Conservation (phyloP, 2,888 invertebrate species). For the Gandaritis pyraliata region DNA sequence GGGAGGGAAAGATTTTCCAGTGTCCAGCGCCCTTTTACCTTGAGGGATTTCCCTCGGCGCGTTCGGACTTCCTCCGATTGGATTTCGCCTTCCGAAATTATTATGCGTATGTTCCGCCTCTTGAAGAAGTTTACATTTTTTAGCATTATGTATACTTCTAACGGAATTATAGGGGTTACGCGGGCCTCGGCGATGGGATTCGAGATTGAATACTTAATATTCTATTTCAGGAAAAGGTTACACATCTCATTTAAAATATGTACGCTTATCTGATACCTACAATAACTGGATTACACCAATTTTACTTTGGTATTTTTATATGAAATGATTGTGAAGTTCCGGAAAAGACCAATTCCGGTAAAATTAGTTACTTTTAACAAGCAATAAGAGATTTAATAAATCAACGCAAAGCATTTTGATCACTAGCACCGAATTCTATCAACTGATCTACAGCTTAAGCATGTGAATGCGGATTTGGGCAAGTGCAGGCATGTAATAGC, state of each 20-base stretch:
- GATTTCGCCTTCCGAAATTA: slow-evolving; percentile 77
- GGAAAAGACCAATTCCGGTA: not conserved
- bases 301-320: slow-evolving; percentile 22
- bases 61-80: slow-evolving; percentile 66
- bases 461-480: slow-evolving; percentile 39
- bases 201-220: slow-evolving; percentile 53
- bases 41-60: slow-evolving; percentile 74
- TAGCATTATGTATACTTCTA: slow-evolving; percentile 42
- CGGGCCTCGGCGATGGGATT: slow-evolving; percentile 48
- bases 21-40: slow-evolving; percentile 80
- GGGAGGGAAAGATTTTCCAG: slow-evolving; percentile 77
- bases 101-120: slow-evolving; percentile 71
- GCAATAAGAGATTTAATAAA: not conserved
- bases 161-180: slow-evolving; percentile 51
- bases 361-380: not conserved
- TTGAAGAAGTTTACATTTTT: slow-evolving; percentile 64
- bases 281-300: slow-evolving; percentile 27
- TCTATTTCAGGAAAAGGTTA: slow-evolving; percentile 37
- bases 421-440: not conserved
- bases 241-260: slow-evolving; percentile 37
- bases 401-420: not conserved
- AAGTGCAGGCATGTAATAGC: slow-evolving; percentile 48
- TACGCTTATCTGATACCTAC: slow-evolving; percentile 26
- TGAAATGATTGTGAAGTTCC: slow-evolving; percentile 2
- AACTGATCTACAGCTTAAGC: slow-evolving; percentile 38